Evolutionary conservation across 2,888 invertebrate species (phyloP), one percentile per base, ranked within the genome.

Genomic region (Xestia xanthographa): DNA sequence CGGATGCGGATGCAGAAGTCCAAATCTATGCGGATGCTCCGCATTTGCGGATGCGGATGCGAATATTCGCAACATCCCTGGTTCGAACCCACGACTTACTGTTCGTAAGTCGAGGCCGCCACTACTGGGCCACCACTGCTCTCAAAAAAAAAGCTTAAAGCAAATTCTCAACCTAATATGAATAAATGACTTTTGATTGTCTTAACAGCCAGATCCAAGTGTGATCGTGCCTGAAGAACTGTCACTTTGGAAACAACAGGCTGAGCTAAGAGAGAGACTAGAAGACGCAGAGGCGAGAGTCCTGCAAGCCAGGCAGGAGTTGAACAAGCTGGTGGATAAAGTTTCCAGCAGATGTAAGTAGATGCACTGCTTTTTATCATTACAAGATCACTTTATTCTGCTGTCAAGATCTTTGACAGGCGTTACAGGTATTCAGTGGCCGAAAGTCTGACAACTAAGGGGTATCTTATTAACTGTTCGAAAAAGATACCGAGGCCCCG

Each of bases 271-370:
- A 66, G 87, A 91, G 29, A 92, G 91, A 67, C 90, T 96, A 14
- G 76, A 79, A 8, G 90, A 90, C 53, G 90, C 92, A 0, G 94
- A 95, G 77, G 74, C 63, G 0, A 87, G 90, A 43, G 85, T 94
- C 0, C 58, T 72, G 5, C 84, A 92, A 48, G 87, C 90, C 0
- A 89, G 89, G 71, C 87, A 90, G 17, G 86, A 89, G 12, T 85
- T 94, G 0, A 86, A 91, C 2, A 87, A 91, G 29, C 75, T 94
- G 1, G 89, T 91, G 71, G 92, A 94, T 26, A 95, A 94, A 77
- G 90, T 93, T 62, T 92, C 94, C 38, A 91, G 88, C 70, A 95
- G 93, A 90, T 88, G 96, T 96, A 84, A 90, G 93, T 90, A 45
- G 20, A 14, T 34, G 34, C 0, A 60, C 29, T 20, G 60, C 29